Base-by-base conservation (phyloP, 2,797 vertebrate species). In the Emys orbicularis region DNA sequence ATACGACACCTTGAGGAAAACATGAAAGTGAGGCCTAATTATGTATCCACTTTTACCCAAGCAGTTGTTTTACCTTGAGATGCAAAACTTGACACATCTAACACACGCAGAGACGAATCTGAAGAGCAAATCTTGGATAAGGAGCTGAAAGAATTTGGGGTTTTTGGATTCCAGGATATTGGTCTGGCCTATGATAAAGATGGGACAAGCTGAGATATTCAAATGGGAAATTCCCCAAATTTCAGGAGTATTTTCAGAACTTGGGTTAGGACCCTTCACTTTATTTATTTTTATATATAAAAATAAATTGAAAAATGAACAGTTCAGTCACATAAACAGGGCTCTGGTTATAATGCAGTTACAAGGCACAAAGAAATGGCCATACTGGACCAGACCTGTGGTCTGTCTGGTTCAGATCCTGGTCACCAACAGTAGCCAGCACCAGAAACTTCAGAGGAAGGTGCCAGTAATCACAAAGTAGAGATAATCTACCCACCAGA, bases 301-400 rank as follows among this genome's bases (percentile, higher is more conserved):
- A 3, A 31, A 25, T 57, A 76, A 31, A 57, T 6, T 0, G 7
- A 34, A 86, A 79, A 92, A 65, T 0, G 1, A 94, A 41, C 41
- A 91, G 34, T 34, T 16, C 18, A 1, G 6, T 29, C 12, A 49
- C 15, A 13, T 12, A 0, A 0, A 0, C 2, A 0, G 61, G 31
- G 4, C n/a, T 37, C 25, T 65, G 31, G 31, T 34, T 52, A 49
- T 47, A 31, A 84, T 12, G 29, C 31, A 94, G 84, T 19, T 2
- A 0, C 0, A 0, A 54, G 53, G 16, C 37, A 37, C 0, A 15
- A 68, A 88, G 34, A 18, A 81, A 79, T 2, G 0, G 1, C 56
- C 86, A 89, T n/a, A 34, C 16, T 53, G 31, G 79, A 53, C 49
- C 31, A 50, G 79, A 53, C 31, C 29, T 9, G 34, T 80, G 87